phyloP scores from a whole-genome alignment of 2,113 vertebrate genomes.

The Ptychochromis oligacanthus region DNA sequence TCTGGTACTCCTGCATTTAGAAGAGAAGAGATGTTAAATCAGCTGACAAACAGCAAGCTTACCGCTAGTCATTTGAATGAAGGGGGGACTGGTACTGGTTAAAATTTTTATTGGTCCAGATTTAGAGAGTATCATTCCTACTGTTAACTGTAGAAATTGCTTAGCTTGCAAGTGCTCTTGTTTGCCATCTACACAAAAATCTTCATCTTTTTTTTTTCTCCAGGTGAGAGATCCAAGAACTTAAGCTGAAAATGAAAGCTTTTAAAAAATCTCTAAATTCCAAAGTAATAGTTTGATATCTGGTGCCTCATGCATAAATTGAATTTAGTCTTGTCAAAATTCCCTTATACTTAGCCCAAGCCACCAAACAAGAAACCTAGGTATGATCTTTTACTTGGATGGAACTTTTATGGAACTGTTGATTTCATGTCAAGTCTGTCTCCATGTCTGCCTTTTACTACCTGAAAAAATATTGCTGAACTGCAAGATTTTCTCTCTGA shows the following conservation, averaged over 20 bases:
- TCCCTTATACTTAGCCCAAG: neutral
- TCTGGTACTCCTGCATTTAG: neutral
- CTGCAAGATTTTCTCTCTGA: too few relatives aligned
- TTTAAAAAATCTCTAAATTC: neutral
- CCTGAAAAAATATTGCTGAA: too few relatives aligned
- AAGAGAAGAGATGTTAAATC: neutral
- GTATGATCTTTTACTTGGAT: neutral
- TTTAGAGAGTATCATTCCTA: neutral
- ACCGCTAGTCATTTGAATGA: neutral
- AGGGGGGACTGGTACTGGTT: neutral
- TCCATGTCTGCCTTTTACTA: too few relatives aligned
- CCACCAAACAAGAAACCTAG: neutral
- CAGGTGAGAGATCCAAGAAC: neutral
- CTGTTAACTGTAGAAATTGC: conserved; percentile 18
- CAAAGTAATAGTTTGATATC: neutral
- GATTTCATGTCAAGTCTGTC: too few relatives aligned
- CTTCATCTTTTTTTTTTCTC: neutral
- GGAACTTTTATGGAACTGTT: too few relatives aligned
- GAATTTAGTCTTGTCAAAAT: neutral
- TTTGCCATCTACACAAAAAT: neutral
- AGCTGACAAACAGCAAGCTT: conserved; percentile 1
- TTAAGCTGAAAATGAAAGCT: neutral
- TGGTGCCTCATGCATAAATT: too few relatives aligned
- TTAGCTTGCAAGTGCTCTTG: neutral
- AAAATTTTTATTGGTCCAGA: conserved; percentile 5